Evolutionary conservation across 2,888 invertebrate genomes (phyloP), one percentile per base, ranked within the genome.

Genomic region (Agonopterix heracliana): DNA sequence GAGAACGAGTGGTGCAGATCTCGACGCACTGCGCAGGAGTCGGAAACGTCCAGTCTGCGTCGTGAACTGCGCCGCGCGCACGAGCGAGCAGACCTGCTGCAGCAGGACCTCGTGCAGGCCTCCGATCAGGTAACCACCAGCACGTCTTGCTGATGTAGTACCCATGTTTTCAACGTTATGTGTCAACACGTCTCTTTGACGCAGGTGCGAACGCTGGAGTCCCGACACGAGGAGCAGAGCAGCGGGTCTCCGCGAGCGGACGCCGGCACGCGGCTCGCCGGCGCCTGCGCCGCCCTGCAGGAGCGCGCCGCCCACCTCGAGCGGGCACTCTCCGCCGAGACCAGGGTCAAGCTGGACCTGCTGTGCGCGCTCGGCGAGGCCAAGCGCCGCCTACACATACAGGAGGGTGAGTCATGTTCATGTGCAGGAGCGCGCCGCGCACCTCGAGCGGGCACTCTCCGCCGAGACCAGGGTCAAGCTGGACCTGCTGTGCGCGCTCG

Each of bases 351-450:
- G 89, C 92, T 98, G 68, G 99, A 99, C 90, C 92, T 99, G 71
- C 98, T 99, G 87, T 96, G 97, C 58, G 98, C 98, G 58, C 93
- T 99, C 47, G 98, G 98, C 38, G 98, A 97, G 78, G 97, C 96
- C 59, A 97, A 97, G 81, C 91, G 97, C 49, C 95, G 96, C 80
- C 90, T 97, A 69, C 95, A 94, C 85, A 93, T 96, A 75, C 92
- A 93, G 84, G 95, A 96, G 67, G 92, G 96, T 96, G 3, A 40
- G 63, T 40, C 34, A 17, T 17, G 17, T 17, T 17, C 17, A 17
- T 17, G 17, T 3, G 2, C 17, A 17, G 17, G n/a, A n/a, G n/a
- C n/a, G n/a, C n/a, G n/a, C n/a, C n/a, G n/a, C n/a, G n/a, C n/a
- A n/a, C n/a, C n/a, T n/a, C n/a, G n/a, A n/a, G n/a, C n/a, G n/a